Evolutionary conservation across 2,888 invertebrate genomes (phyloP), one percentile per base, ranked within the genome.

Genomic region (Neelides folsomi): DNA sequence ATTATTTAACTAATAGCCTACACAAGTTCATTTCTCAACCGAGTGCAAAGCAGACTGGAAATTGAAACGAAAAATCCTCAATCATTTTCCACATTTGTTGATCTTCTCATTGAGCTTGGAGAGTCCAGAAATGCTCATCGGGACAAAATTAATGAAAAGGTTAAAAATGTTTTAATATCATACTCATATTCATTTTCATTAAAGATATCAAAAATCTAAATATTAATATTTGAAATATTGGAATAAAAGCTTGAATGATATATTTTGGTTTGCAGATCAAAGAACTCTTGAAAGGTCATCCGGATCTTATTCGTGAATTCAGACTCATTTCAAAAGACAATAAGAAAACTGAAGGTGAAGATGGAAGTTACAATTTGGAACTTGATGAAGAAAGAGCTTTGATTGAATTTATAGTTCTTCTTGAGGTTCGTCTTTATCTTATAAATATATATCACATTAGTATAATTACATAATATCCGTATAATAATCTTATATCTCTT

Each of bases 211-310:
- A n/a, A n/a, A n/a, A n/a, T n/a, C n/a, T n/a, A n/a, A n/a, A n/a
- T n/a, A n/a, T n/a, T n/a, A n/a, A n/a, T n/a, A n/a, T n/a, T n/a
- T n/a, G n/a, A n/a, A n/a, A n/a, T n/a, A n/a, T n/a, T n/a, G n/a
- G n/a, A n/a, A n/a, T n/a, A n/a, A n/a, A n/a, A n/a, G n/a, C n/a
- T n/a, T n/a, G n/a, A n/a, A n/a, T n/a, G n/a, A 47, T n/a, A 5
- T 35, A 12, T 46, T 46, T 46, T n/a, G n/a, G 8, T 34, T 13
- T 47, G 10, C 34, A 62, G 57, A 58, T 59, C 1, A 53, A 56
- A 46, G 46, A 45, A 1, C 39, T 62, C 9, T 49, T 64, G 9
- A 62, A 62, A 16, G 62, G 62, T 18, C 58, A 56, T 54, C 62
- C 62, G 1, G 58, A 58, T 2, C 41, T 64, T 1, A 39, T 59